Percentiles rank a stretch among this genome's conserved stretches.
phyloP scores from a whole-genome alignment of 2,888 invertebrate genomes.

The Harpagoxenus sublaevis region DNA sequence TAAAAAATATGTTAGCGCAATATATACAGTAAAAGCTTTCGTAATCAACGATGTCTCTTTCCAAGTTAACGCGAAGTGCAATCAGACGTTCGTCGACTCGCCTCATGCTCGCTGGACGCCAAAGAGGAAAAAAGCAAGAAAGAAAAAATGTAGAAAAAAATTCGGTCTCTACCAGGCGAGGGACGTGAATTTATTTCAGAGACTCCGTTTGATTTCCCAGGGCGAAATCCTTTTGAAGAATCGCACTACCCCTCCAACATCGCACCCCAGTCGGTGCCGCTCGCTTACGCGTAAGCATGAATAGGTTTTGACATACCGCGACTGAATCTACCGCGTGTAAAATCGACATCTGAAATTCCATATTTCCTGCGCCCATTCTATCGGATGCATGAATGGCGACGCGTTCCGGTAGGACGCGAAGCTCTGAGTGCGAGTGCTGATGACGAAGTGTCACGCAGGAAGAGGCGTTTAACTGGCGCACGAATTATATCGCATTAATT shows the following conservation, averaged over 20 bases:
- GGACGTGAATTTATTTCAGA: constrained; percentile 55
- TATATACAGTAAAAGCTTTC: background rate
- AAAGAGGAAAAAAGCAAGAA: background rate
- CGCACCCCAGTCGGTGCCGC: background rate
- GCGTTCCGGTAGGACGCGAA: background rate
- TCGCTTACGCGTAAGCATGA: constrained; percentile 56
- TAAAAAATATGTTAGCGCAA: background rate
- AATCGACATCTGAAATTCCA: constrained; percentile 65
- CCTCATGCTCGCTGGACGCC: background rate
- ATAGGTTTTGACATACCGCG: constrained; percentile 58
- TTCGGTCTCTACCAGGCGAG: constrained; percentile 17
- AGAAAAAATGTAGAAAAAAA: constrained; percentile 27
- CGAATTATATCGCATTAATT: constrained; percentile 55
- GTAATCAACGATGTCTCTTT: constrained; percentile 38
- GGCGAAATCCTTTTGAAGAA: constrained; percentile 66
- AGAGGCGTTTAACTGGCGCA: constrained; percentile 32
- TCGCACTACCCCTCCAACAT: background rate
- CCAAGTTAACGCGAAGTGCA: constrained; percentile 13
- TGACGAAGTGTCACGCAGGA: constrained; percentile 41
- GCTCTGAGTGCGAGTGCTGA: constrained; percentile 31
- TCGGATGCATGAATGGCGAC: constrained; percentile 23
- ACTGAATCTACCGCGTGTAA: constrained; percentile 53
- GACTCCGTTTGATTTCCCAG: constrained; percentile 65
- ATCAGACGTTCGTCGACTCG: constrained; percentile 25
- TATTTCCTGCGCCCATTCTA: constrained; percentile 47